Evolutionary conservation across 2,888 invertebrate species (phyloP), one percentile per base, ranked within the genome.

Genomic region (Lepidochrysops patricia): DNA sequence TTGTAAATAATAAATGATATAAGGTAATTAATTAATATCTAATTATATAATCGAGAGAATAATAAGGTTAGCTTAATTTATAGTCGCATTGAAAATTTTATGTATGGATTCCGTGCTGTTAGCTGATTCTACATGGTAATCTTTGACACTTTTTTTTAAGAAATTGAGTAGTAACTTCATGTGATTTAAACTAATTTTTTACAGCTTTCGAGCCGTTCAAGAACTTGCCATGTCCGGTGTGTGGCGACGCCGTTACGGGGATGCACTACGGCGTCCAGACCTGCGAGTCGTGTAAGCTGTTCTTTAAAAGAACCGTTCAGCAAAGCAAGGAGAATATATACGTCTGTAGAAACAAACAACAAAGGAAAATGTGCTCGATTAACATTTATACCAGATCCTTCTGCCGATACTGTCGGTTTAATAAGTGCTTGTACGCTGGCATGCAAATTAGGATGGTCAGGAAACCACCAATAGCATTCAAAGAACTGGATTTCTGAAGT

Each of bases 251-350:
- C 0, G 66, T 71, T 0, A 71, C 75, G 0, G 80, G 82, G 0
- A 50, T 71, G 0, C 79, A 82, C 61, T 80, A 82, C 66, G 82
- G 82, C 0, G 63, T 73, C 0, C 67, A 67, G 1, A 77, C 79
- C 0, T 82, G 82, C 59, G 78, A 80, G 58, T 80, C 81, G 0
- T 82, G 82, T 65, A 80, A 79, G 59, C 66, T 74, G 0, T 82
- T 82, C 72, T 82, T 82, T 68, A 79, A 79, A 61, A 67, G 82
- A 5, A 74, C 80, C 0, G 52, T 79, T 0, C 73, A 76, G 29
- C 60, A 70, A 23, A 64, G 72, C 2, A 77, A 74, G 26, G 67
- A 72, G 0, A n/a, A 62, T 0, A 62, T 64, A 0, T 84, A 82
- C 59, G n/a, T 2, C 0, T 84, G 84, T 57, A 64, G 54, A 0